Conservation (phyloP, 2,113 vertebrate species). For the Tragelaphus buxtoni region DNA sequence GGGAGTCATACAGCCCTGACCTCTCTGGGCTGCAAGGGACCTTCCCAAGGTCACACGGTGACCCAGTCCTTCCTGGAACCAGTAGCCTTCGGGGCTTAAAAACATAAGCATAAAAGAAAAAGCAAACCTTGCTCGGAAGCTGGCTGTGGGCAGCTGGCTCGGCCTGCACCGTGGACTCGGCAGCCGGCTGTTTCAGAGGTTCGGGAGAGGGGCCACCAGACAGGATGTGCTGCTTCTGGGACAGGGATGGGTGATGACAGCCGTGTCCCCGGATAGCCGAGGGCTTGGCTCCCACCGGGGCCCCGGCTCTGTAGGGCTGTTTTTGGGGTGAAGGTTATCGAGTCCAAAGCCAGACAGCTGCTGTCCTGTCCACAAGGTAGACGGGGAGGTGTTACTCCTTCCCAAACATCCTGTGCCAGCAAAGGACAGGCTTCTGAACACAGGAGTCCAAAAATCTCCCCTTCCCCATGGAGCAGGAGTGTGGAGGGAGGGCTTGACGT, state of each 20-base stretch:
- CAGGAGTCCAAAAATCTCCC: not conserved
- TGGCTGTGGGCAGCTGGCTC: not conserved
- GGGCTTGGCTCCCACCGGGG: not conserved
- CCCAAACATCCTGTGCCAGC: constrained; percentile 25
- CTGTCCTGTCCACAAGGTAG: not conserved
- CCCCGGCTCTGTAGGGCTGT: not conserved
- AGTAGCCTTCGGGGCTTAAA: not conserved
- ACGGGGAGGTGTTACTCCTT: not conserved
- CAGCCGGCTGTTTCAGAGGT: not conserved
- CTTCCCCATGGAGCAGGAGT: not conserved
- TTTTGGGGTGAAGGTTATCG: constrained; percentile 27
- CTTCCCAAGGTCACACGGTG: not conserved
- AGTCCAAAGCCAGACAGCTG: not conserved
- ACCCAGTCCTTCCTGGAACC: not conserved
- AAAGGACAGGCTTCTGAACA: not conserved
- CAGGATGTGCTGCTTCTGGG: not conserved
- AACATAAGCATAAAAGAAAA: not conserved
- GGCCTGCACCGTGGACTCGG: not conserved
- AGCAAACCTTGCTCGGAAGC: constrained; percentile 1
- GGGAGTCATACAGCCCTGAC: not conserved
- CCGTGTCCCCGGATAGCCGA: not conserved
- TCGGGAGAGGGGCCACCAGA: not conserved
- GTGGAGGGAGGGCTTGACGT: not conserved
- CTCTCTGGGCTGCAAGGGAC: not conserved
- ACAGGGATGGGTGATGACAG: not conserved